phyloP scores from a whole-genome alignment of 2,113 vertebrate genomes.

The Lonchura striata region DNA sequence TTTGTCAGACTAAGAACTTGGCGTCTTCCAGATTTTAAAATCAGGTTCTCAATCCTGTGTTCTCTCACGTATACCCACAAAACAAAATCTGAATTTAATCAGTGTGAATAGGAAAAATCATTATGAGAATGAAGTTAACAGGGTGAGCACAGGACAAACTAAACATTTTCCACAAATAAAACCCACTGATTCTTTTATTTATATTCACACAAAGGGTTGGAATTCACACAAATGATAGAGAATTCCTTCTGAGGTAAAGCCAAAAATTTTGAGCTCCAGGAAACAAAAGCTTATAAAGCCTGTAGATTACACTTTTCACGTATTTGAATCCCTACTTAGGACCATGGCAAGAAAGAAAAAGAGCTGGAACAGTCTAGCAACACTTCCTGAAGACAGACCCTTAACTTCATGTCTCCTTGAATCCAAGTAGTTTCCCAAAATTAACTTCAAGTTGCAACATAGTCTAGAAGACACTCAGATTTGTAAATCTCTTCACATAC shows the following conservation, averaged over 20 bases:
- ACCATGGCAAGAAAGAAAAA: neutral
- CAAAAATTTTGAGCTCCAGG: neutral
- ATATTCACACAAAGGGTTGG: neutral
- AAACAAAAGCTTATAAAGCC: neutral
- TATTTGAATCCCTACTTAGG: neutral
- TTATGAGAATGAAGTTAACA: neutral
- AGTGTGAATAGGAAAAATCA: neutral
- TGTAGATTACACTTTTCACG: neutral
- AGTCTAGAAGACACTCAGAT: neutral
- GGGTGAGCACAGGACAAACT: neutral
- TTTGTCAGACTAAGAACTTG: neutral
- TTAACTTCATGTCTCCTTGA: neutral
- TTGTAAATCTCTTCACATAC: neutral
- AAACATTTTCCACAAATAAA: neutral
- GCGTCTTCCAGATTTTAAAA: neutral
- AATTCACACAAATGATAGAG: neutral
- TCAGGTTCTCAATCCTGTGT: neutral
- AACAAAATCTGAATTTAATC: neutral
- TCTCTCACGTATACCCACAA: neutral
- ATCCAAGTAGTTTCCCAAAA: neutral
- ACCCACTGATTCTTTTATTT: neutral
- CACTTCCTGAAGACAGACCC: neutral
- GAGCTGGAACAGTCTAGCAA: neutral
- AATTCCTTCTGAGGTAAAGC: neutral
- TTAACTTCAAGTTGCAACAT: neutral